phyloP scores from a whole-genome alignment of 2,797 vertebrate genomes.

The Nyctalus aviator region DNA sequence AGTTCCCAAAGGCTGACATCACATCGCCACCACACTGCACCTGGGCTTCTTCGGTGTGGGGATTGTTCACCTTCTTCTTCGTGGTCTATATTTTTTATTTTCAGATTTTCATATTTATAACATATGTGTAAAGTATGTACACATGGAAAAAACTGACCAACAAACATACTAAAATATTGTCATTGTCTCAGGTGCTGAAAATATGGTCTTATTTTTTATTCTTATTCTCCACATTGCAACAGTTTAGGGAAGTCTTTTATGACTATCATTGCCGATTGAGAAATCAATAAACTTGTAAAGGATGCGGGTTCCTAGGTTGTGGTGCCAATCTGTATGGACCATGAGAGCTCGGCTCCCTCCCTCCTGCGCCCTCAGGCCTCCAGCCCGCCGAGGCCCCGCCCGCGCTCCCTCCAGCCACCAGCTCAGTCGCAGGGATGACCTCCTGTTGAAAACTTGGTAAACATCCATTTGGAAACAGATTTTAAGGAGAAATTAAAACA shows the following conservation, averaged over 20 bases:
- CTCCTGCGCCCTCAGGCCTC: background rate
- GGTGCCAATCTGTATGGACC: background rate
- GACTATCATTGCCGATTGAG: background rate
- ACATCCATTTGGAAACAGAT: conserved; percentile 64
- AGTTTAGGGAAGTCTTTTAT: background rate
- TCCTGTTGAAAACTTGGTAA: background rate
- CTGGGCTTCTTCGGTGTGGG: background rate
- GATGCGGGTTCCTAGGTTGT: too few relatives aligned
- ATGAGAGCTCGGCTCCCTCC: background rate
- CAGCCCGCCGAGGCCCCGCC: background rate
- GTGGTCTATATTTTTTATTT: background rate
- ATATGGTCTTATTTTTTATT: background rate
- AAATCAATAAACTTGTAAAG: background rate
- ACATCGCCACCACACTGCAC: background rate
- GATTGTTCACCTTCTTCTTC: conserved; percentile 2
- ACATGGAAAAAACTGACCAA: background rate
- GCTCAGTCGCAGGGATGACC: conserved; percentile 51
- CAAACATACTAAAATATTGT: background rate
- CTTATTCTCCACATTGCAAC: background rate
- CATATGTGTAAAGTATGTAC: background rate
- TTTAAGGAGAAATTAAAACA: background rate
- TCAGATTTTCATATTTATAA: background rate
- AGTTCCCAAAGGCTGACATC: background rate
- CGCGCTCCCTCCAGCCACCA: background rate
- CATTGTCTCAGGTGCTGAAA: background rate